Evolutionary conservation across 2,888 invertebrate genomes (phyloP).

Genomic region (Cantharis flavilabris): DNA sequence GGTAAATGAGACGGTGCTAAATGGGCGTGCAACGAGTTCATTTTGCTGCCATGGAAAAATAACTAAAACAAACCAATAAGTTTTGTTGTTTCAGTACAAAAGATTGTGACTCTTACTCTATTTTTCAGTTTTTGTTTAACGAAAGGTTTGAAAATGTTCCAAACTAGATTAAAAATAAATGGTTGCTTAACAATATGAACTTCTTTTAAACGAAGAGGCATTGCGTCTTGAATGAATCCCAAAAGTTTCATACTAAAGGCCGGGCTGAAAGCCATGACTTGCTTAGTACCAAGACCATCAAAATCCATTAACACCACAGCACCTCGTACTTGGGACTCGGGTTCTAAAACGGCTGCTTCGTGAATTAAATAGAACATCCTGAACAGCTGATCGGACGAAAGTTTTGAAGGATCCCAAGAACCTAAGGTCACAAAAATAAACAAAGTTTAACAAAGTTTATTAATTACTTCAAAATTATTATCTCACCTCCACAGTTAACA

Average conservation of each 20-base stretch:
- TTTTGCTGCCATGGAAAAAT: constrained; percentile 82
- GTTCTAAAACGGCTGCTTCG: constrained; percentile 75
- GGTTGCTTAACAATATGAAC: constrained; percentile 87
- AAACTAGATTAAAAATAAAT: constrained; percentile 81
- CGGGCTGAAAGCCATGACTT: constrained; percentile 72
- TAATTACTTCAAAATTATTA: neutral
- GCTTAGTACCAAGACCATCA: constrained; percentile 75
- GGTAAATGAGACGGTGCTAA: constrained; percentile 72
- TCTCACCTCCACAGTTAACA: constrained; percentile 72
- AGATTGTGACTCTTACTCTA: constrained; percentile 62
- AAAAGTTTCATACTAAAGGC: constrained; percentile 76
- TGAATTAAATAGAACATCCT: constrained; percentile 81
- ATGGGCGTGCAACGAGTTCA: constrained; percentile 76
- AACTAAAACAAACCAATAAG: constrained; percentile 60
- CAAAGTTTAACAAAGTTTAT: neutral
- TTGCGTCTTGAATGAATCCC: constrained; percentile 84
- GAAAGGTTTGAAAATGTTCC: constrained; percentile 84
- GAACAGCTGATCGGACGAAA: constrained; percentile 77
- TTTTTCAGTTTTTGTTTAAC: constrained; percentile 77
- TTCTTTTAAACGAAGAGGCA: constrained; percentile 83
- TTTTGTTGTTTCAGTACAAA: neutral
- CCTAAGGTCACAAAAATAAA: constrained; percentile 50
- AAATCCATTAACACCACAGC: constrained; percentile 85
- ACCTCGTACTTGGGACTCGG: constrained; percentile 79
- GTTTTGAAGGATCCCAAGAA: constrained; percentile 75